These are phyloP conservation scores for Aselliscus stoliczkanus DNA, from an alignment of 2,797 vertebrate genomes.

Conservation along the genomic window DNA sequence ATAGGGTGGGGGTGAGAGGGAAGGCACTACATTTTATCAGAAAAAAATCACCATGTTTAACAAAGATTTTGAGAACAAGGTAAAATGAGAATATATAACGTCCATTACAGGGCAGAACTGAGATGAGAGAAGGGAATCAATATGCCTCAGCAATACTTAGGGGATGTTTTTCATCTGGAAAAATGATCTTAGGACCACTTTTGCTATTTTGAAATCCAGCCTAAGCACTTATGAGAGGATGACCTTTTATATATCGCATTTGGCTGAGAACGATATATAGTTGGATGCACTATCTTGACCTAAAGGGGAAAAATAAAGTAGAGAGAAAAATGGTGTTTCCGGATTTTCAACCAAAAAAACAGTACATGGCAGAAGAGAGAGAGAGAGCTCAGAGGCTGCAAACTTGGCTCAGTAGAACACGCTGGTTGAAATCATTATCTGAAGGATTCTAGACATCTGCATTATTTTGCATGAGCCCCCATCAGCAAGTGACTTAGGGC, in stretches of 20 bases:
- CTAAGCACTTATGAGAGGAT: conserved; percentile 78
- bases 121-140: conserved; percentile 65
- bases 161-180: conserved; percentile 76
- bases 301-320: conserved; percentile 78
- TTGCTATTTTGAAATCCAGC: conserved; percentile 80
- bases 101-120: conserved; percentile 38
- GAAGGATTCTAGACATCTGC: conserved; percentile 81
- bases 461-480: conserved; percentile 76
- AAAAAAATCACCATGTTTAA: conserved; percentile 65
- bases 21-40: conserved; percentile 28
- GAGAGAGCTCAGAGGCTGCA: conserved; percentile 39
- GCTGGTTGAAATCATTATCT: conserved; percentile 77
- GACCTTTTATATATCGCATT: conserved; percentile 77
- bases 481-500: conserved; percentile 78
- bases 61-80: conserved; percentile 58
- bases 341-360: conserved; percentile 75
- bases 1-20: not conserved
- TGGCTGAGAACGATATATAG: conserved; percentile 73
- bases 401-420: conserved; percentile 65
- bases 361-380: conserved; percentile 59
- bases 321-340: conserved; percentile 77
- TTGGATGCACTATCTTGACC: conserved; percentile 79
- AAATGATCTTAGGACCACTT: conserved; percentile 77
- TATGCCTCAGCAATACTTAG: conserved; percentile 55
- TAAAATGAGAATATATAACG: conserved; percentile 64